Percentiles rank a stretch among this genome's conserved stretches.
Conservation (phyloP, 2,113 vertebrate genomes). For the Myotis davidii region DNA sequence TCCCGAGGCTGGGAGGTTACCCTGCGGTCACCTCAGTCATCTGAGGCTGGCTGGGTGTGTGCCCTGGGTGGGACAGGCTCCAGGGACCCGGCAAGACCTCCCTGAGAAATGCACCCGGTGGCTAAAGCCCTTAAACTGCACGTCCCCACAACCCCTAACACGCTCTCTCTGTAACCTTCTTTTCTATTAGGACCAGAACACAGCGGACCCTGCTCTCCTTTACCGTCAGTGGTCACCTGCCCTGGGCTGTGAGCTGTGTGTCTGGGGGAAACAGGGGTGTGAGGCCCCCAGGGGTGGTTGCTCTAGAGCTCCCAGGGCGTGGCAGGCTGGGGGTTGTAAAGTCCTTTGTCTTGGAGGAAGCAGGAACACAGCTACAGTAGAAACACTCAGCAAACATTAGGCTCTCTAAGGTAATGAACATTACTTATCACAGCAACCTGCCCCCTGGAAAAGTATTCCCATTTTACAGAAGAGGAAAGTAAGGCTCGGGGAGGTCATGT, state of each 20-base stretch:
- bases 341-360: not conserved
- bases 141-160: fast-evolving
- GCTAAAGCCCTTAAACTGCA: not conserved
- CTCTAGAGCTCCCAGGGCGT: fast-evolving
- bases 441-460: not conserved
- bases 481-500: fast-evolving
- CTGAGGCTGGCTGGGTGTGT: not conserved
- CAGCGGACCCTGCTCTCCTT: not conserved
- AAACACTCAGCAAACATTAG: not conserved
- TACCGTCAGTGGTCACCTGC: not conserved
- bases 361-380: too few species aligned
- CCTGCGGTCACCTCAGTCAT: not conserved
- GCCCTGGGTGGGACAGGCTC: not conserved
- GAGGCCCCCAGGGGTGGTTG: fast-evolving
- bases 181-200: not conserved
- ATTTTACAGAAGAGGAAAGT: not conserved
- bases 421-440: not conserved
- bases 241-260: not conserved
- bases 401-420: fast-evolving
- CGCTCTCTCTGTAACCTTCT: not conserved
- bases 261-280: not conserved
- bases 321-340: not conserved
- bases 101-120: fast-evolving
- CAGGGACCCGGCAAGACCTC: not conserved
- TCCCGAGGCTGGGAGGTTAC: not conserved